Percentiles rank a stretch among this genome's conserved stretches.
Evolutionary conservation across 1,140 invertebrate species (phyloP).

Genomic region (Orchesella cincta): DNA sequence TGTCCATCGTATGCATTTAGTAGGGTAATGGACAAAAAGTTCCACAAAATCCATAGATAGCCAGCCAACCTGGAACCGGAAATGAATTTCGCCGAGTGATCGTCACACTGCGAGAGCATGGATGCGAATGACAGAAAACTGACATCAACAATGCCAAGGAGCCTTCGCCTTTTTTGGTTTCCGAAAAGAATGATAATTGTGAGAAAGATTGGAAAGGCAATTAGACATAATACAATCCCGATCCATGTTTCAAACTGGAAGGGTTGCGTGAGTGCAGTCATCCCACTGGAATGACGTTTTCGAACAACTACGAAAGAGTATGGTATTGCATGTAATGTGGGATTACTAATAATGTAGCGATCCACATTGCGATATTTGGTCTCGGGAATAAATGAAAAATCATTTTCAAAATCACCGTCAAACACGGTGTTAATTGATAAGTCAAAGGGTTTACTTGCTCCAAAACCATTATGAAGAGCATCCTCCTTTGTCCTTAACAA

Average conservation of each 20-base stretch:
- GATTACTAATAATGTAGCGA: not conserved
- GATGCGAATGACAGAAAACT: not conserved
- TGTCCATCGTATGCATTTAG: slow-evolving; percentile 18
- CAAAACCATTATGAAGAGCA: too few relatives aligned
- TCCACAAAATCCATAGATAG: slow-evolving; percentile 1
- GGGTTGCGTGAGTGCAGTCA: not conserved
- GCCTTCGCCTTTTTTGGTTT: not conserved
- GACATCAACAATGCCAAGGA: not conserved
- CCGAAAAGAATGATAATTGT: not conserved
- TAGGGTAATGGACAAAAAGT: not conserved
- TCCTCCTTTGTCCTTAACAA: not conserved
- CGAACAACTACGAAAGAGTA: not conserved
- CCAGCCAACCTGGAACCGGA: not conserved
- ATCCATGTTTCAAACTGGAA: not conserved
- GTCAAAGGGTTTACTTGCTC: too few relatives aligned
- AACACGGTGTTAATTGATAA: not conserved
- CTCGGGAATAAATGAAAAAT: not conserved
- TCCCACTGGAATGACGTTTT: not conserved
- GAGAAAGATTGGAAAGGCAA: not conserved
- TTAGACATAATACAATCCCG: not conserved
- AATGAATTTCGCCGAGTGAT: not conserved
- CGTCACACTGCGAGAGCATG: not conserved
- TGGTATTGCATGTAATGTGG: not conserved
- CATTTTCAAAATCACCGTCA: not conserved
- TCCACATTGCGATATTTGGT: not conserved